Percentiles rank a stretch among this genome's conserved stretches.
Conservation (phyloP, 2,888 invertebrate genomes). For the Caenorhabditis sp. region DNA sequence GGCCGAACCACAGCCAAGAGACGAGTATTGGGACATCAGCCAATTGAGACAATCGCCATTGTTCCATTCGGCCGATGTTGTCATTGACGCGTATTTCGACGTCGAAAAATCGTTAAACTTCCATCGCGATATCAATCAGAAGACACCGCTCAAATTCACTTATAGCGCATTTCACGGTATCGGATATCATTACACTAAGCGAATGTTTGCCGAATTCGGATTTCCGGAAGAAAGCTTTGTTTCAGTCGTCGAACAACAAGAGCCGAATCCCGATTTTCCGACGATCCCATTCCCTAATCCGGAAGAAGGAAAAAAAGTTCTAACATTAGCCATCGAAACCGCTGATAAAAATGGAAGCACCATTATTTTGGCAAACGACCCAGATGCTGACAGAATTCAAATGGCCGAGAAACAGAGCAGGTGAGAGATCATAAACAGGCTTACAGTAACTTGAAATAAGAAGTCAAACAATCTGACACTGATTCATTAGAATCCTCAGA, state of each 20-base stretch:
- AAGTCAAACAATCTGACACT: too few relatives aligned
- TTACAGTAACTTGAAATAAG: too few relatives aligned
- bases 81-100: slow-evolving; percentile 79
- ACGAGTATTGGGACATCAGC: slow-evolving; percentile 81
- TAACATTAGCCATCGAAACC: slow-evolving; percentile 80
- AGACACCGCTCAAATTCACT: slow-evolving; percentile 77
- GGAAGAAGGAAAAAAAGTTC: slow-evolving; percentile 81
- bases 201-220: slow-evolving; percentile 80
- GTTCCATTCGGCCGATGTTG: slow-evolving; percentile 73
- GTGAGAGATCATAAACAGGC: slow-evolving; percentile 73
- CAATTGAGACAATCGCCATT: slow-evolving; percentile 75
- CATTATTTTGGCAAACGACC: slow-evolving; percentile 93
- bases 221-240: slow-evolving; percentile 74
- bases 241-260: slow-evolving; percentile 76
- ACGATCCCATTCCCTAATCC: slow-evolving; percentile 98
- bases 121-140: slow-evolving; percentile 61
- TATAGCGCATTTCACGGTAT: slow-evolving; percentile 99
- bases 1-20: slow-evolving; percentile 81
- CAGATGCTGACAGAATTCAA: slow-evolving; percentile 94
- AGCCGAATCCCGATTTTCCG: slow-evolving; percentile 94
- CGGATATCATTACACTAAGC: slow-evolving; percentile 81
- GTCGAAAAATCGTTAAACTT: slow-evolving; percentile 64
- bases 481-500: too few relatives aligned
- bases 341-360: slow-evolving; percentile 80
- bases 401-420: slow-evolving; percentile 83